Base-by-base conservation (phyloP, 2,113 vertebrate species). In the Sprattus sprattus region DNA sequence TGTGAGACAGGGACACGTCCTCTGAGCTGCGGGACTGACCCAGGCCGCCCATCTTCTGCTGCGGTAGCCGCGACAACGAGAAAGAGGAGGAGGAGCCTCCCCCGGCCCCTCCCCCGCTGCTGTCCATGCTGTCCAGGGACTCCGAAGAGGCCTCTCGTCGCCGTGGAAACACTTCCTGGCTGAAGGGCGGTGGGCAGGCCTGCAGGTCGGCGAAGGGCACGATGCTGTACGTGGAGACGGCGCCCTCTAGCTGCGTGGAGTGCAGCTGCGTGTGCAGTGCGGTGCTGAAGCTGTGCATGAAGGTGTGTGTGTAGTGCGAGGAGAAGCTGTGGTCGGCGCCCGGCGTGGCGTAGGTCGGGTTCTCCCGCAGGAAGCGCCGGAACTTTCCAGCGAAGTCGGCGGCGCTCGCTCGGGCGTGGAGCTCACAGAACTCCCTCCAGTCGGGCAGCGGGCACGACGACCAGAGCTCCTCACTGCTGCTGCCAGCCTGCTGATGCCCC, bases 371-470 rank as follows among this genome's bases (percentile, higher is more conserved):
- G 91, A 99, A 99, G 85, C 96, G 96, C 87, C 97, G 97, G 94
- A 99, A 99, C 90, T 98, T 98, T 93, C 96, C 94, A 11, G 97
- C 98, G 0, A 99, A 99, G 92, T 99, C 97, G 0, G 95, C 94
- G 0, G 98, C 98, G 0, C 97, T 96, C 0, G 97, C 96, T 88
- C 96, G 97, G 8, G 98, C 98, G 0, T 99, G 98, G 83, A 98
- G 95, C 95, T 99, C 97, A 3, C 98, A 99, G 94, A 99, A 99
- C 93, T 98, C 97, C 94, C 96, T 95, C 98, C 98, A 99, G 95
- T 99, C 97, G 0, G 97, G 97, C 93, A 95, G 95, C 0, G 96
- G 96, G 93, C 64, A 71, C n/a, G 22, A 20, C 20, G 18, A 28
- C n/a, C n/a, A 95, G 90, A 96, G 94, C 89, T 97, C 96, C 89